Conservation (phyloP, 2,113 vertebrate genomes). For the Fukomys damarensis region DNA sequence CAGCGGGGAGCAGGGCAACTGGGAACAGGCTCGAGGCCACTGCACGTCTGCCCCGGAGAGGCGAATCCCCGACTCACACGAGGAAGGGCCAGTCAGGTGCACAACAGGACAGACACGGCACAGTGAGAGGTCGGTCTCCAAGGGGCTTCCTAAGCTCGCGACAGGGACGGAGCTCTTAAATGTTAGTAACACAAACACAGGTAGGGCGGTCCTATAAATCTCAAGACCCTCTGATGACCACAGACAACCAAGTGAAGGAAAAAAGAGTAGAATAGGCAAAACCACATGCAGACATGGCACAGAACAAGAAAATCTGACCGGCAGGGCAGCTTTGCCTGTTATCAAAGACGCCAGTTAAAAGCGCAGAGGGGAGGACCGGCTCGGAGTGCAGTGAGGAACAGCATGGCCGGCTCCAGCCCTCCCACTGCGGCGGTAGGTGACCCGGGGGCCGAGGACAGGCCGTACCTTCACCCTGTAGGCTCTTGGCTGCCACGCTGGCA, state of each 20-base stretch:
- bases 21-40: not conserved
- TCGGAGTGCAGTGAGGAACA: not conserved
- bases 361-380: not conserved
- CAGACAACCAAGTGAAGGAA: not conserved
- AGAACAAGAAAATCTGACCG: not conserved
- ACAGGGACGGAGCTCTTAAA: not conserved
- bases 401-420: too few species aligned
- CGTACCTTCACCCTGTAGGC: not conserved
- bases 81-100: not conserved
- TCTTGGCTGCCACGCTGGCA: not conserved
- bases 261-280: not conserved
- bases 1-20: not conserved
- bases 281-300: not conserved
- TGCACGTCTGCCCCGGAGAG: not conserved
- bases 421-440: too few species aligned
- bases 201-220: fast-evolving
- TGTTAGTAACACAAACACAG: not conserved
- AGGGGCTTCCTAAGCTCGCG: not conserved
- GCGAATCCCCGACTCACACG: not conserved
- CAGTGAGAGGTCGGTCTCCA: not conserved
- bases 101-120: not conserved
- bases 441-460: too few species aligned
- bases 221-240: not conserved
- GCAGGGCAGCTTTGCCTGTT: fast-evolving
- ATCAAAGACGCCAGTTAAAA: fast-evolving